Conservation (phyloP, 2,113 vertebrate genomes). For the Notarius quadriscutis region DNA sequence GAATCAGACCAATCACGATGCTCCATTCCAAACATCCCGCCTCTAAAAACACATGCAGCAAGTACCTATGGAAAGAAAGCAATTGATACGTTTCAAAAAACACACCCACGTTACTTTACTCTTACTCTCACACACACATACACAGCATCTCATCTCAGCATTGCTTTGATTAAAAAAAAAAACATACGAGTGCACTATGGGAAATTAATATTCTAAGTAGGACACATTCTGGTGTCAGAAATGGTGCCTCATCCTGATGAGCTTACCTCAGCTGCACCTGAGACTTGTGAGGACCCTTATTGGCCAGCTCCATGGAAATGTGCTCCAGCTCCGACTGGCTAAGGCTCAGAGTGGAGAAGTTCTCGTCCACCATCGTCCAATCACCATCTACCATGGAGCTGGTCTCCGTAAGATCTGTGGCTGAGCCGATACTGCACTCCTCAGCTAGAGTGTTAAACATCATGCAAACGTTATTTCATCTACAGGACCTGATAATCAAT, state of each 20-base stretch:
- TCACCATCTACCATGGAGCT: constrained; percentile 97
- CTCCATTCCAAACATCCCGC: constrained; percentile 98
- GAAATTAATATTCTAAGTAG: background rate
- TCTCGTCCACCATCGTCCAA: constrained; percentile 97
- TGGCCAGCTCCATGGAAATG: constrained; percentile 95
- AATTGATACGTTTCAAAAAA: background rate
- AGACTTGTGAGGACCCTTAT: constrained; percentile 94
- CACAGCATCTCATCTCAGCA: background rate
- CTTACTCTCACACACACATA: too few species aligned
- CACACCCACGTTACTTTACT: background rate
- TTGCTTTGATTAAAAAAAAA: background rate
- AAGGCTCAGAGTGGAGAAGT: constrained; percentile 86
- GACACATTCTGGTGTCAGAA: background rate
- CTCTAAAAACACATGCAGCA: constrained; percentile 96
- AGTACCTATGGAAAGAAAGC: constrained; percentile 76
- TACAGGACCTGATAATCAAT: background rate
- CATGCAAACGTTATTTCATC: background rate
- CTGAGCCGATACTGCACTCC: constrained; percentile 96
- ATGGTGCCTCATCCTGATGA: background rate
- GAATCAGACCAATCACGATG: constrained; percentile 87
- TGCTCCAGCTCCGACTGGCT: constrained; percentile 94
- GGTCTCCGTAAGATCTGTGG: constrained; percentile 95
- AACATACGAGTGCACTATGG: background rate
- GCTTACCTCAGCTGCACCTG: constrained; percentile 92
- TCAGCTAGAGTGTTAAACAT: constrained; percentile 74